Percentiles rank a stretch among this genome's conserved stretches.
phyloP scores from a whole-genome alignment of 2,113 vertebrate species.

The chimpanzee (Pan troglodytes) region DNA sequence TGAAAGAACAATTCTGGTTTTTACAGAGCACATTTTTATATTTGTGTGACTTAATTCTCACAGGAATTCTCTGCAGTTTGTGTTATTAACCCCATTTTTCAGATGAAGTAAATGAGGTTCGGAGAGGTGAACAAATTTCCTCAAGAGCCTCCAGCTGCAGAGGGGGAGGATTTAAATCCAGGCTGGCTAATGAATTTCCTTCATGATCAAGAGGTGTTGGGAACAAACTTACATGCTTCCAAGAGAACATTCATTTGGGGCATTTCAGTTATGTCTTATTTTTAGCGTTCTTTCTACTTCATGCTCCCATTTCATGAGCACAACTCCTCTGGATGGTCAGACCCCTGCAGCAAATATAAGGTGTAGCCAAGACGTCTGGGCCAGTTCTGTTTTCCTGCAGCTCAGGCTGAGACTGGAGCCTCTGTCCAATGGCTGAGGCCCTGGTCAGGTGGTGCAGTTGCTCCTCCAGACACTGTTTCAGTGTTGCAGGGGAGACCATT shows the following conservation, averaged over 20 bases:
- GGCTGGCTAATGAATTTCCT: not conserved
- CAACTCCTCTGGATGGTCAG: not conserved
- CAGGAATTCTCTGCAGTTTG: not conserved
- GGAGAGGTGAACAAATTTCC: not conserved
- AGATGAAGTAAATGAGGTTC: constrained; percentile 13
- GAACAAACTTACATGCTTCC: not conserved
- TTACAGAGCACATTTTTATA: constrained; percentile 42
- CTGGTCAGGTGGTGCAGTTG: not conserved
- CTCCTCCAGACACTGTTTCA: constrained; percentile 10
- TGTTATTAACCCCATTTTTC: constrained; percentile 68
- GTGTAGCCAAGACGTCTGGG: not conserved
- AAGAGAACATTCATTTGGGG: not conserved
- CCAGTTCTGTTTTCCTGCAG: not conserved
- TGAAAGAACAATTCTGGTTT: constrained; percentile 39
- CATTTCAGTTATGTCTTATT: not conserved
- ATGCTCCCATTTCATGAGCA: not conserved
- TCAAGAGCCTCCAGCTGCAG: not conserved
- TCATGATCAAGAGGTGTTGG: not conserved
- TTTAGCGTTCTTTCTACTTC: not conserved
- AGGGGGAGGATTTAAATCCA: not conserved
- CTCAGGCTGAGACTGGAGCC: not conserved
- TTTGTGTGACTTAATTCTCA: constrained; percentile 40
- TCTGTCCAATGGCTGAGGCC: not conserved
- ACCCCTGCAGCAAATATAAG: not conserved
- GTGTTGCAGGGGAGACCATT: not conserved